A percentile compares a stretch with the other conserved stretches of the same genome.
These are phyloP conservation scores for Gymnothorax javanicus DNA, from an alignment of 2,797 vertebrate genomes.

Conservation along the genomic window DNA sequence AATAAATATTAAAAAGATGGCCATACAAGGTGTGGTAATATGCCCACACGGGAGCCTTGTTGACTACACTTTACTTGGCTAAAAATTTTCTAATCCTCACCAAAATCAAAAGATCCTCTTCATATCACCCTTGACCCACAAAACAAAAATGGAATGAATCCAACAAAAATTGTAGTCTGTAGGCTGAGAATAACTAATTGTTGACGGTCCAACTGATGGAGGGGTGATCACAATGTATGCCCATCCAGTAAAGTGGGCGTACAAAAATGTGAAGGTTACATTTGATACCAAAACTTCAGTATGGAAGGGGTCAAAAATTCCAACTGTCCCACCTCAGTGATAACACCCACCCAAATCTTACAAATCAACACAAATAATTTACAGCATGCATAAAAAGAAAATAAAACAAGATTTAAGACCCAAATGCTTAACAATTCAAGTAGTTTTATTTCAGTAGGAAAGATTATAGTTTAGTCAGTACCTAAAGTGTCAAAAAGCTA, in stretches of 20 bases:
- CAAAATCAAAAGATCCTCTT: not conserved
- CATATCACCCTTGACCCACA: not conserved
- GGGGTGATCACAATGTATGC: not conserved
- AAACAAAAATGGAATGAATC: too few species aligned
- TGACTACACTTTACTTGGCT: too few species aligned
- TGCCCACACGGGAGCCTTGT: too few species aligned
- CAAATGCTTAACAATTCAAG: slow-evolving; percentile 44
- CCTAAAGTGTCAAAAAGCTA: slow-evolving; percentile 58
- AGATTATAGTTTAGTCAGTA: slow-evolving; percentile 43
- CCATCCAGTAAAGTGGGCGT: too few species aligned
- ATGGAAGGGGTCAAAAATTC: not conserved
- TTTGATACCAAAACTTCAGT: not conserved
- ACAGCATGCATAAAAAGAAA: slow-evolving; percentile 9
- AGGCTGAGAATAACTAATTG: too few species aligned
- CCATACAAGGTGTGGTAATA: too few species aligned
- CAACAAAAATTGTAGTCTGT: too few species aligned
- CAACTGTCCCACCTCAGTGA: slow-evolving; percentile 43
- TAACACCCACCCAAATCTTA: not conserved
- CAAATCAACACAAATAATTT: not conserved
- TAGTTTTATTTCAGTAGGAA: slow-evolving; percentile 52
- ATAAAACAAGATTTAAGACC: slow-evolving; percentile 23
- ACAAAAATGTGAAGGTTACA: not conserved
- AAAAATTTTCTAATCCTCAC: not conserved
- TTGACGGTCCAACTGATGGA: not conserved
- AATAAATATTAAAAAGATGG: too few species aligned